Base-by-base conservation (phyloP, 2,888 invertebrate genomes). In the Alitta virens region DNA sequence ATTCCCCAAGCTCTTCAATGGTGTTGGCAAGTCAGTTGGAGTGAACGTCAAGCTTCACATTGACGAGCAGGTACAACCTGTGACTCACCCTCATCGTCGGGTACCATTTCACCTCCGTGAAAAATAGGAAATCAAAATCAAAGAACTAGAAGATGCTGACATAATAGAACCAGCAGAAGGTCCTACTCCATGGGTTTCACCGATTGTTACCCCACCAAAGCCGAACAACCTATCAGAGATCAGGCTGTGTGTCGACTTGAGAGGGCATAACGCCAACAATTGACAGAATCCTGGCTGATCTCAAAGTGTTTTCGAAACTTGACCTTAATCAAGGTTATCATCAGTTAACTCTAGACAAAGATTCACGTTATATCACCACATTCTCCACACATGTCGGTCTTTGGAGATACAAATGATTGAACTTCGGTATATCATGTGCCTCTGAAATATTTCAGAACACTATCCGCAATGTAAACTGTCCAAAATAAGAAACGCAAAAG, bases 391-490 rank as follows among this genome's bases (percentile, higher is more conserved):
- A 70, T 24, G 68, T 68, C 42, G 81, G 80, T 0, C 54, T 82
- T 14, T 80, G 63, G 61, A 63, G 77, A 27, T 84, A 79, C 63
- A 83, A 81, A 67, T 51, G 81, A 16, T 38, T 81, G 7, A 78
- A 78, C 75, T 82, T 81, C 63, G 80, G 80, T 0, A 75, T 83
- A 7, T 72, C 71, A 1, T 78, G 77, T 59, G 83, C 83, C 2
- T 78, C 80, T 0, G 83, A 81, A 70, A 68, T 77, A 3, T 82
- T 79, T 60, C 77, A 81, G 68, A 79, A 80, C 71, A 71, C 69
- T 16, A 40, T 40, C 16, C 12, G 16, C 12, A 9, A 40, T 40
- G 40, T 40, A n/a, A n/a, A n/a, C n/a, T n/a, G n/a, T n/a, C n/a
- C n/a, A n/a, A n/a, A n/a, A n/a, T n/a, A n/a, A n/a, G n/a, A n/a